Evolutionary conservation across 2,113 vertebrate species (phyloP).

Genomic region (Saccopteryx leptura): DNA sequence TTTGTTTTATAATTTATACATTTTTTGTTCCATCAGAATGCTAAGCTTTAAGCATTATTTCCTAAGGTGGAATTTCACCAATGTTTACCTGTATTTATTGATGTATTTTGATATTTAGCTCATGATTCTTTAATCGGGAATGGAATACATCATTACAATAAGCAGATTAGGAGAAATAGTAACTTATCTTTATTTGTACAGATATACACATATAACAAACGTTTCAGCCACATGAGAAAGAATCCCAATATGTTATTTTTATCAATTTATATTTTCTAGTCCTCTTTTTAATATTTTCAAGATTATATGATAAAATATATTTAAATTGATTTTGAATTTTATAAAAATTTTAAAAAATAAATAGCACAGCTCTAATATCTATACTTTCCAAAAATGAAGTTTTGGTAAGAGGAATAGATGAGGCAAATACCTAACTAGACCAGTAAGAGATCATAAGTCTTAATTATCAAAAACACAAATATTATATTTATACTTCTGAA

Average conservation of each 20-base stretch:
- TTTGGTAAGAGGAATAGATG: not conserved
- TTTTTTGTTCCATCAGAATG: not conserved
- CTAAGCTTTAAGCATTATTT: slow-evolving; percentile 40
- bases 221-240: not conserved
- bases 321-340: not conserved
- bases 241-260: not conserved
- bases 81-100: not conserved
- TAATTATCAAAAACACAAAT: not conserved
- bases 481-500: not conserved
- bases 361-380: not conserved
- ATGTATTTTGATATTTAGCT: slow-evolving; percentile 12
- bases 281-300: slow-evolving; percentile 21
- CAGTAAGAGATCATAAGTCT: not conserved
- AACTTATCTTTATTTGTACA: not conserved
- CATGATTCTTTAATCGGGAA: slow-evolving; percentile 8
- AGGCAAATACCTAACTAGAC: not conserved
- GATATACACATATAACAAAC: not conserved
- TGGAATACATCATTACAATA: not conserved
- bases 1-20: slow-evolving; percentile 50
- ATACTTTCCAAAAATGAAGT: slow-evolving; percentile 10
- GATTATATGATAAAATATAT: not conserved
- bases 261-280: slow-evolving; percentile 3
- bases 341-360: not conserved
- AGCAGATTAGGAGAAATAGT: slow-evolving; percentile 23
- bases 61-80: not conserved